A percentile compares a stretch with the other conserved stretches of the same genome.
phyloP scores from a whole-genome alignment of 2,797 vertebrate species.

The Paratrypauchen microcephalus region DNA sequence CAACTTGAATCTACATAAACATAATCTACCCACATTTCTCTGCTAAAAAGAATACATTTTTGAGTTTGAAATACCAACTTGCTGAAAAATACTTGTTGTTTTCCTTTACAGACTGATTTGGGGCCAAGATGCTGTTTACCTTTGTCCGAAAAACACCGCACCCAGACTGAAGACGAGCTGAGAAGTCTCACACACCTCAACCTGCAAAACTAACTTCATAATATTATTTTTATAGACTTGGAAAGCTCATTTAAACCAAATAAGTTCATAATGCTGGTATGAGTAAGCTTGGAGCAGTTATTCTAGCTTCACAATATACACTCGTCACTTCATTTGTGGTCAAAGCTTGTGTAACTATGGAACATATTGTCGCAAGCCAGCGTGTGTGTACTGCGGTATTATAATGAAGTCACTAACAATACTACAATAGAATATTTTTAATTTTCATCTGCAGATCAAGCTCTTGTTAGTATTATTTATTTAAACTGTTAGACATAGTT shows the following conservation, averaged over 20 bases:
- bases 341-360: neutral
- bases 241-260: neutral
- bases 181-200: neutral
- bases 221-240: neutral
- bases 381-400: no score
- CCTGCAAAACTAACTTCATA: conserved; percentile 12
- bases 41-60: neutral
- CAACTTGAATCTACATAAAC: neutral
- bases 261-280: neutral
- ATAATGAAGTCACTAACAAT: neutral
- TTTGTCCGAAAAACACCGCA: neutral
- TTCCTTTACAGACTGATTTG: conserved; percentile 58
- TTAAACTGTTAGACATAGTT: neutral
- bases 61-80: neutral
- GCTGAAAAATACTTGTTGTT: conserved; percentile 3
- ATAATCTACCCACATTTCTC: neutral
- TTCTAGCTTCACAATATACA: conserved; percentile 26
- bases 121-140: conserved; percentile 21
- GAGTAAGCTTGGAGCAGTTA: conserved; percentile 23
- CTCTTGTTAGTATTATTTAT: neutral
- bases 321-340: conserved; percentile 22
- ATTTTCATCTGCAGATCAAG: neutral
- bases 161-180: neutral
- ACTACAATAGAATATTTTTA: neutral
- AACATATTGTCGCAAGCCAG: no score